Base-by-base conservation (phyloP, 2,113 vertebrate genomes). In the Heterocephalus glaber region DNA sequence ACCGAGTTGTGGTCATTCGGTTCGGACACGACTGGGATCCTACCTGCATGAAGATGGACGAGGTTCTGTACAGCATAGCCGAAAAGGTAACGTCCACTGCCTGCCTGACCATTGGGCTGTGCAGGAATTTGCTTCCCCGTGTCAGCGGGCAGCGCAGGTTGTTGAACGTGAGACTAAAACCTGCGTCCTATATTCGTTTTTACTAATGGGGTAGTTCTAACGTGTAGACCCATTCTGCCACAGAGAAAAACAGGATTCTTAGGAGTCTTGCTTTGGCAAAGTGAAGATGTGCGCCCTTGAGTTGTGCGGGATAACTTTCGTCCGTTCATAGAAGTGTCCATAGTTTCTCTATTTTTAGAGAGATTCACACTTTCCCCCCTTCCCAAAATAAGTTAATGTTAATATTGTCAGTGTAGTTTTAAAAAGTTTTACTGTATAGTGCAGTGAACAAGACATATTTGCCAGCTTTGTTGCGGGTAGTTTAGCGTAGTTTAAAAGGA, bases 11-110 rank as follows among this genome's bases (percentile, higher is more conserved):
- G 0, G 99, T 99, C 41, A 99, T 99, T 92, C 99, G 99, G 26
- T 99, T 99, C 35, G 99, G 99, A 4, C 99, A 99, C 95, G 99
- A 99, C 97, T 99, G 99, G 99, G 99, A 99, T 97, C 99, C 99
- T 0, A 99, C 99, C 0, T 99, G 99, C 83, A 99, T 99, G 99
- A 99, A 99, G 28, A 99, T 99, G 99, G 99, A 99, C 77, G 99
- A 99, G 70, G 99, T 99, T 14, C 97, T 99, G 4, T 99, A 99
- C 97, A 99, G 99, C 97, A 99, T 99, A 17, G 99, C 99, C 0
- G 99, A 99, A 96, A 99, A 99, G 99, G 99, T 99, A 92, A 30
- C 1, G 0, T 41, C 30, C 16, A 20, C 58, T 35, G 41, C 60
- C 28, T 7, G 28, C 28, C n/a, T 24, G 80, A 9, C 22, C 5